phyloP scores from a whole-genome alignment of 2,888 invertebrate genomes.

The Drosophila affinis region DNA sequence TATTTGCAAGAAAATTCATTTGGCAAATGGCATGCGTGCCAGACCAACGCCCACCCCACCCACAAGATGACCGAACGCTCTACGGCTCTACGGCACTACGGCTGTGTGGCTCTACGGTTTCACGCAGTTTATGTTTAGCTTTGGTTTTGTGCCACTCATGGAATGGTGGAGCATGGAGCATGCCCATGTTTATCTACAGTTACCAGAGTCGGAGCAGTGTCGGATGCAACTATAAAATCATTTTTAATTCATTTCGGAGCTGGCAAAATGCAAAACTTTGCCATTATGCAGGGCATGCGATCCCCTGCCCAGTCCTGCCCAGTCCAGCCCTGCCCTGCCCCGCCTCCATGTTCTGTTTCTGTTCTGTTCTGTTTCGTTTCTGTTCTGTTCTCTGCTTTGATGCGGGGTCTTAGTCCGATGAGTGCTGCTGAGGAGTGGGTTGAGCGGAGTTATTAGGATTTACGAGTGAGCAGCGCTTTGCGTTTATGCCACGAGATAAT shows the following conservation, averaged over 20 bases:
- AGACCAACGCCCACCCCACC: slow-evolving; percentile 2
- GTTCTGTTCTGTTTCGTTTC: neutral
- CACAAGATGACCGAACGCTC: neutral
- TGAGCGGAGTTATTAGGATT: slow-evolving; percentile 4
- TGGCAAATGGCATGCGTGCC: slow-evolving; percentile 52
- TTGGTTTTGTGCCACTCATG: slow-evolving; percentile 37
- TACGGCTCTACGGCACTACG: slow-evolving; percentile 1
- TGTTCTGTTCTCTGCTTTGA: slow-evolving; percentile 13
- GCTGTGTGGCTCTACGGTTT: slow-evolving; percentile 11
- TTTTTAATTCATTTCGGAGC: slow-evolving; percentile 45
- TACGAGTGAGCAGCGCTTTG: slow-evolving; percentile 35
- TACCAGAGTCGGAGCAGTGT: slow-evolving; percentile 25
- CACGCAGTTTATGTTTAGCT: slow-evolving; percentile 46
- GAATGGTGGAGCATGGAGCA: slow-evolving; percentile 14
- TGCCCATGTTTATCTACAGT: slow-evolving; percentile 42
- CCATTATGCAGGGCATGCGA: slow-evolving; percentile 15
- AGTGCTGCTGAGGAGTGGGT: neutral
- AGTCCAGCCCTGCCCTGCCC: too few species aligned
- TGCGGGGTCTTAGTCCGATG: slow-evolving; percentile 25
- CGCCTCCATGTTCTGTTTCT: neutral
- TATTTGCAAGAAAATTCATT: slow-evolving; percentile 55
- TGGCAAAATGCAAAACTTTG: slow-evolving; percentile 45
- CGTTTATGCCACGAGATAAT: slow-evolving; percentile 52
- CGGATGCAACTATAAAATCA: slow-evolving; percentile 42
- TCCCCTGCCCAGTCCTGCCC: neutral